phyloP scores from a whole-genome alignment of 2,888 invertebrate genomes.

The Leptopilina myrica region DNA sequence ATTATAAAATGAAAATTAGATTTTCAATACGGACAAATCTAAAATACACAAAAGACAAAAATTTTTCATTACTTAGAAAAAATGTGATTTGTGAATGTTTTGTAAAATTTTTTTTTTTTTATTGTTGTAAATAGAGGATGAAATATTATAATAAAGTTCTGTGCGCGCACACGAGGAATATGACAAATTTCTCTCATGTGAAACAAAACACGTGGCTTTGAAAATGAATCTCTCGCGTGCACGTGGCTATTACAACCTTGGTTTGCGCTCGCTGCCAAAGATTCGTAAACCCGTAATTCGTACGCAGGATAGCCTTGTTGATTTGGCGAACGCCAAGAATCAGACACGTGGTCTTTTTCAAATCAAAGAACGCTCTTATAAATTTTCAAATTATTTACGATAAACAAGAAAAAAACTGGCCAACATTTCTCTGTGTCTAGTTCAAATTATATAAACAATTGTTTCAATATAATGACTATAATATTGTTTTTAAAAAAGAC shows the following conservation, averaged over 20 bases:
- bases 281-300: constrained; percentile 66
- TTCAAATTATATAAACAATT: no score
- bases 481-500: no score
- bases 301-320: constrained; percentile 66
- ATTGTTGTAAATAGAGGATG: neutral
- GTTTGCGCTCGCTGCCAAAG: constrained; percentile 64
- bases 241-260: constrained; percentile 64
- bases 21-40: no score
- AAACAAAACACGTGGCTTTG: constrained; percentile 57
- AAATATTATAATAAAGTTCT: no score
- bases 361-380: constrained; percentile 7
- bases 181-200: constrained; percentile 39
- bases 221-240: constrained; percentile 58
- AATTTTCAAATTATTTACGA: neutral
- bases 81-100: neutral
- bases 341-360: constrained; percentile 58
- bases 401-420: no score
- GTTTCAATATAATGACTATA: no score
- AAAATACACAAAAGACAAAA: no score
- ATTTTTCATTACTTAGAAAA: no score
- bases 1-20: no score
- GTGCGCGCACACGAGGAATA: constrained; percentile 8
- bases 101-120: constrained; percentile 19
- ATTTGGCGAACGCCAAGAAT: constrained; percentile 68
- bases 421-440: no score